Evolutionary conservation across 2,113 vertebrate genomes (phyloP), one percentile per base, ranked within the genome.

Genomic region (Lipophrys pholis): DNA sequence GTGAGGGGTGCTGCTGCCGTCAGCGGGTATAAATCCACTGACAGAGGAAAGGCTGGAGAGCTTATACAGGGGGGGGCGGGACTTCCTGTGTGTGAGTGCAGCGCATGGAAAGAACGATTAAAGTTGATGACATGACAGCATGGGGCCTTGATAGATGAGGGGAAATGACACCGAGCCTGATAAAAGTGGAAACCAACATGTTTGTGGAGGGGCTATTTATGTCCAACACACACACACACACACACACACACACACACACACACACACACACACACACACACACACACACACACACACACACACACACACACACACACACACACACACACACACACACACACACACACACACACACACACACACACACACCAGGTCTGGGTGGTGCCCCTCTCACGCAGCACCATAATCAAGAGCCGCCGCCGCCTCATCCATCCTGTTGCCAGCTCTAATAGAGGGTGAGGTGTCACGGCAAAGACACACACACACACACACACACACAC

Each of bases 401-500:
- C 86, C 61, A 53, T 79, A 70, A 53, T 79, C 66, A 91, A 89
- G 90, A 89, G 72, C 84, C 66, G 15, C 89, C 81, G 74, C 71
- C 64, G 85, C 69, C 78, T 76, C 66, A 73, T 87, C 69, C 75
- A 78, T 83, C 58, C 60, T 54, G 39, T 51, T 55, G 3, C 49
- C 82, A 85, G 51, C 65, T 83, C 65, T 70, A 48, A 48, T n/a
- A 54, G 66, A 81, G 6, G 72, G 58, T 75, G 88, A 87, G 69
- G 82, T 66, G 80, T 80, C 71, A 71, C 73, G 84, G 84, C 52
- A 41, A 69, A 77, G 57, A 63, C 64, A 57, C 6, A 46, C 16
- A 39, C 58, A 72, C 69, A 50, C 54, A 7, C 64, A 55, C 16
- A 54, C 57, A 57, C 51, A 63, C 48, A 14, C 69, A 58, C 17